Conservation (phyloP, 2,888 invertebrate genomes). For the Brachyptera putata region DNA sequence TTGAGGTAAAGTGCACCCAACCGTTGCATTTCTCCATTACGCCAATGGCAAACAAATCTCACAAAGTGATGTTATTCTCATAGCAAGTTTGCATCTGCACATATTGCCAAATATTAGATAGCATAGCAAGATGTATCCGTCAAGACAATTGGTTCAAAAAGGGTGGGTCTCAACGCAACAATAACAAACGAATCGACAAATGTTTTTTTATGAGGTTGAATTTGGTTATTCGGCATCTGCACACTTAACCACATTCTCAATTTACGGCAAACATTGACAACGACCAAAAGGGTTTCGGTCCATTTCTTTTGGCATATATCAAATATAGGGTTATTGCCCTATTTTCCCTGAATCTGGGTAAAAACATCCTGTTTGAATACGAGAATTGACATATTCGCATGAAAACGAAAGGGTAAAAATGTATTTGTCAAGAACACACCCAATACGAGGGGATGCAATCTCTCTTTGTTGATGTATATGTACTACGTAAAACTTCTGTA, state of each 20-base stretch:
- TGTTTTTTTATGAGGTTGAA: slow-evolving; percentile 6
- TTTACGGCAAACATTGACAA: neutral
- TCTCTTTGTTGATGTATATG: neutral
- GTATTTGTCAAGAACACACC: neutral
- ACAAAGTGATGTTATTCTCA: too few relatives aligned
- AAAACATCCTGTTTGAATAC: slow-evolving; percentile 15
- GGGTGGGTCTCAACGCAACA: too few relatives aligned
- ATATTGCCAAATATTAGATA: too few relatives aligned
- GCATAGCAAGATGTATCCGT: too few relatives aligned
- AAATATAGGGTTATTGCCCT: slow-evolving; percentile 2
- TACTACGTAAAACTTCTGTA: neutral
- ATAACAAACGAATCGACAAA: neutral
- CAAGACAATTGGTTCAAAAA: too few relatives aligned
- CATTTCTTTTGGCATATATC: slow-evolving; percentile 13
- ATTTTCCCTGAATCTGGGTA: neutral
- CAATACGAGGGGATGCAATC: too few relatives aligned
- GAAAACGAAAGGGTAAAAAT: slow-evolving; percentile 1
- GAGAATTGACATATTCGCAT: neutral
- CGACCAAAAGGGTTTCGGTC: slow-evolving; percentile 3
- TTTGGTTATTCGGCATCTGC: neutral
- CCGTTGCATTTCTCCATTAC: too few relatives aligned
- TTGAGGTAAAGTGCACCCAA: too few relatives aligned
- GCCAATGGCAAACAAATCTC: too few relatives aligned
- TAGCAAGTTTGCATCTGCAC: too few relatives aligned
- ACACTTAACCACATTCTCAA: neutral